Base-by-base conservation (phyloP, 2,113 vertebrate genomes). In the Litocranius walleri region DNA sequence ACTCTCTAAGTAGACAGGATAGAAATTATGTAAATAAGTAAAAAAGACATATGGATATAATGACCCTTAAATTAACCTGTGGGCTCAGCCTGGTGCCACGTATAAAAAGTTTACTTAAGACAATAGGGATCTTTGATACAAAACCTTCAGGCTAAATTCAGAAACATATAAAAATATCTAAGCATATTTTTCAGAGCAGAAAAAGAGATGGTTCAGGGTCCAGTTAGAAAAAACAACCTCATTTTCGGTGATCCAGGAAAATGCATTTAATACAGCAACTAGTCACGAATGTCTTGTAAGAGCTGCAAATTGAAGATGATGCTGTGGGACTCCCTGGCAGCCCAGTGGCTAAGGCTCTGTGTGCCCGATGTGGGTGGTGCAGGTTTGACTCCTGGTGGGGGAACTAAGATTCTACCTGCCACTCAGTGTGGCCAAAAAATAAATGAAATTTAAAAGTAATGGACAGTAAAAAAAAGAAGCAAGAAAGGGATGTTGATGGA, bases 1-100 rank as follows among this genome's bases (percentile, higher is more conserved):
- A 12, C 17, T 64, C 61, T 62, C 61, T 40, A 94, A 80, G 29
- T 33, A 61, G 9, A 89, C 3, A 78, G 15, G 82, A 61, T 50
- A 45, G 50, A 71, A 91, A 81, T 50, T n/a, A 96, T 21, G 57
- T 85, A 92, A 91, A 90, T 71, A 93, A 15, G 36, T 45, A n/a
- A 80, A 96, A 71, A 82, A 64, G 19, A 67, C 8, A 57, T 2
- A 91, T 25, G 74, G 21, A 92, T 78, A n/a, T 40, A 97, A 83
- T 40, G 48, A 40, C 8, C 6, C 40, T 92, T 30, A 90, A 62
- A 59, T 83, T 87, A 71, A 82, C 21, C 45, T 74, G n/a, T 77
- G 57, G 57, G 82, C 15, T 93, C 43, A 84, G 80, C 50, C 5
- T 82, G 29, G 25, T 84, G 78, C 36, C 48, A 88, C 1, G 13